Conservation (phyloP, 2,113 vertebrate species). For the Sphaerodactylus townsendi region DNA sequence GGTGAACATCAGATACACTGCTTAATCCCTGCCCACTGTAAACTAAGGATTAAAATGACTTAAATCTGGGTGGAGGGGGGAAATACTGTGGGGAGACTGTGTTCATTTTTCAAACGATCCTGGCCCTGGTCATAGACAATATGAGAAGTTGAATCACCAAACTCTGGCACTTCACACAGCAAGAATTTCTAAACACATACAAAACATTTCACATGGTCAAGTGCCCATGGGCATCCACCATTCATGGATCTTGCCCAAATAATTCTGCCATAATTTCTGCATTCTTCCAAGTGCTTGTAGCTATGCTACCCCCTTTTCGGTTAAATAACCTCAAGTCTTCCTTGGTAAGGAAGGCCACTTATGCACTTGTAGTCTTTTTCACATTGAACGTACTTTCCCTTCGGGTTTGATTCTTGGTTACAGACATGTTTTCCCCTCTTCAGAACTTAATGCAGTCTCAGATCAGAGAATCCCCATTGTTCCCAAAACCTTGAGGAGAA, state of each 20-base stretch:
- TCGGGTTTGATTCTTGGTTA: no score
- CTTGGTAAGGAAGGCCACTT: not conserved
- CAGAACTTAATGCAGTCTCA: no score
- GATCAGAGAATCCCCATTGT: no score
- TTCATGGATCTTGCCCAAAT: not conserved
- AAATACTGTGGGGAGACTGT: conserved; percentile 27
- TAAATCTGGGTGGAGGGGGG: not conserved
- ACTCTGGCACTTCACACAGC: not conserved
- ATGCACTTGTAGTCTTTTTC: no score
- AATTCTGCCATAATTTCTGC: not conserved
- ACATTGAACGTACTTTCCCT: no score
- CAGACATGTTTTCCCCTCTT: no score
- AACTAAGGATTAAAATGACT: conserved; percentile 27
- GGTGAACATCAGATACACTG: conserved; percentile 42
- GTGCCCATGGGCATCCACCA: not conserved
- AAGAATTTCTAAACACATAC: not conserved
- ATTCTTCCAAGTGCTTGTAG: not conserved
- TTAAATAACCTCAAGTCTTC: not conserved
- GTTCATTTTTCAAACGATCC: conserved; percentile 21
- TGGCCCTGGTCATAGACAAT: not conserved
- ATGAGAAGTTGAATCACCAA: not conserved
- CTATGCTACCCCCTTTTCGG: not conserved
- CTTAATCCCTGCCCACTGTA: conserved; percentile 39
- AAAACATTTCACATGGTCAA: not conserved
- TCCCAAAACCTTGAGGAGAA: no score